Percentiles rank a stretch among this genome's conserved stretches.
phyloP scores from a whole-genome alignment of 2,113 vertebrate genomes.

The Limnothrissa miodon region DNA sequence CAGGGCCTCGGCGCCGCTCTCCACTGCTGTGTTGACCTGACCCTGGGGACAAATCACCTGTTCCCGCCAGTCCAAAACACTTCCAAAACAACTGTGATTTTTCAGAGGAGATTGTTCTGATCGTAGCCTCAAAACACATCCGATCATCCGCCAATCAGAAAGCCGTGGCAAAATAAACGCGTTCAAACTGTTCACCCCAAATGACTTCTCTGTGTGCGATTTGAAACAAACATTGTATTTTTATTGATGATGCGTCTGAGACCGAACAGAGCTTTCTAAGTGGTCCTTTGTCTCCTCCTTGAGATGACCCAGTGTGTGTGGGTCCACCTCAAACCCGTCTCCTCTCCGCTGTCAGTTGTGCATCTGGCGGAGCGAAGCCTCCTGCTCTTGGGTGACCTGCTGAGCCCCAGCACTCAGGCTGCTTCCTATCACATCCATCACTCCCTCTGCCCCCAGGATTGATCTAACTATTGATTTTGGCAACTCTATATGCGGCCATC shows the following conservation, averaged over 20 bases:
- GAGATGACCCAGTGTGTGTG: constrained; percentile 20
- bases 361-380: constrained; percentile 8
- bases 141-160: not conserved
- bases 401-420: constrained; percentile 40
- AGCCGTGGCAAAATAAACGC: not conserved
- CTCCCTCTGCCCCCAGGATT: constrained; percentile 43
- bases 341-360: not conserved
- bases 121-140: not conserved
- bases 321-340: not conserved
- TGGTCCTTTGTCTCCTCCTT: not conserved
- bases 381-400: constrained; percentile 8
- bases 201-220: not conserved
- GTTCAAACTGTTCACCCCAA: not conserved
- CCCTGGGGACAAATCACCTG: not conserved
- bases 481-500: constrained; percentile 41
- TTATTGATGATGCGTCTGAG: not conserved
- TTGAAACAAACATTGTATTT: not conserved
- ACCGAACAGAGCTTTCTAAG: not conserved
- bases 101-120: not conserved
- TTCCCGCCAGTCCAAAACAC: not conserved
- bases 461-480: constrained; percentile 62
- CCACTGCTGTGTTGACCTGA: not conserved
- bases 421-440: constrained; percentile 43
- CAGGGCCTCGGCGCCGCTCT: not conserved
- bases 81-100: not conserved